Evolutionary conservation across 2,888 invertebrate genomes (phyloP), one percentile per base, ranked within the genome.

Genomic region (Leptodirus hochenwartii): DNA sequence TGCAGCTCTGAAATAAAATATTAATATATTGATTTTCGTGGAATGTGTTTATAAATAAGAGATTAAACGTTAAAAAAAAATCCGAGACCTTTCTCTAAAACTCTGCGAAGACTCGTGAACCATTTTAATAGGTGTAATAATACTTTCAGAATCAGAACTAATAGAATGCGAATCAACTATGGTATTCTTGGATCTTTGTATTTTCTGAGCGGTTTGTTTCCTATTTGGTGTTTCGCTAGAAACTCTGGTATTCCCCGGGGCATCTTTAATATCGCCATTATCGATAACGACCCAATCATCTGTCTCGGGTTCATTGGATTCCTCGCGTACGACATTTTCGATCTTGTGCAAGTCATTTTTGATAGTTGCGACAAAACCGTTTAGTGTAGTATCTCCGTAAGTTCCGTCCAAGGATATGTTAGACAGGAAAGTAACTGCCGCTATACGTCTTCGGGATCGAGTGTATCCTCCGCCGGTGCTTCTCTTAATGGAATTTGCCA

Each of bases 341-440:
- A 37, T 37, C 24, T 42, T 40, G 12, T 29, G 31, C 11, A 44
- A 37, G 17, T 41, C 40, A 33, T 40, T 39, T 39, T 47, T 49
- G 5, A 36, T 43, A 27, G 51, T 44, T 17, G 51, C 52, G 35
- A 55, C 59, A 43, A 55, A 56, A 34, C 56, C 49, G 15, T 58
- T 61, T 47, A 71, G 53, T 54, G 64, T 69, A 35, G 73, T 71
- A 52, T 79, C 77, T 50, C 69, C 70, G 56, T 80, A 76, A 43
- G 77, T 78, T 41, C 91, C 91, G 63, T 91, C 90, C 38, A 93
- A 64, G 38, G 91, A 88, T 52, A 95, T 93, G 60, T 91, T 93
- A 31, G 88, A 79, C 44, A 95, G 66, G 64, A 93, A 95, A 49
- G 85, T 81, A 48, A 90, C 70, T 43, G 93, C 93, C 50, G 90